Conservation (phyloP, 2,113 vertebrate species). For the Chlorodrepanis virens region DNA sequence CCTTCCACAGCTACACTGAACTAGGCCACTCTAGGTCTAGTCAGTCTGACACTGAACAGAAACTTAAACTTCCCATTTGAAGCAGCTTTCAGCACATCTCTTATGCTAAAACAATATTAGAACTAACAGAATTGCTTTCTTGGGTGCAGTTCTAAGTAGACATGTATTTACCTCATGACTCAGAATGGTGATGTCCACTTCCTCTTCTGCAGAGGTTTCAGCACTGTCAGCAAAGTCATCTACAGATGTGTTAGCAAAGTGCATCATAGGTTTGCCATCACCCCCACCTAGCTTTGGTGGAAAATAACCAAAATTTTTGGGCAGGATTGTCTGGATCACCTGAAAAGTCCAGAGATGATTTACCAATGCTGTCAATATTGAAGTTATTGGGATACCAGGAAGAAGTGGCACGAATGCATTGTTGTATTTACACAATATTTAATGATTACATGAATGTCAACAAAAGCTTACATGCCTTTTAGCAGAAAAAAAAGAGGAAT, state of each 20-base stretch:
- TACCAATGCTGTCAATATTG: neutral
- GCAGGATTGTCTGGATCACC: conserved; percentile 82
- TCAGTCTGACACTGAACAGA: neutral
- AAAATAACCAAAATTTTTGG: conserved; percentile 67
- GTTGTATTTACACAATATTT: neutral
- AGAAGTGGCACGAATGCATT: neutral
- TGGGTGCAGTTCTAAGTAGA: neutral
- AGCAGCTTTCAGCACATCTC: neutral
- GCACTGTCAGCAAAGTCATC: conserved; percentile 64
- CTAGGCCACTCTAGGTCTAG: neutral
- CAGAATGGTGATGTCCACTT: conserved; percentile 82
- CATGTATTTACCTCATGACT: conserved; percentile 77
- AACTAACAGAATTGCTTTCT: neutral
- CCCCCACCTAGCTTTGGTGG: conserved; percentile 68
- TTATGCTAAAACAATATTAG: neutral
- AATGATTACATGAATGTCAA: neutral
- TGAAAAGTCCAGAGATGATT: conserved; percentile 40
- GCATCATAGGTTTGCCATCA: conserved; percentile 69
- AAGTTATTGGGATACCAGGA: neutral
- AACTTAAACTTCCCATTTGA: neutral
- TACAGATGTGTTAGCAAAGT: conserved; percentile 55
- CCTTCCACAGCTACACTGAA: neutral
- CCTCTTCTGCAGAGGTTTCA: conserved; percentile 74
- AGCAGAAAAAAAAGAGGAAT: neutral
- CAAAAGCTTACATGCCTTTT: neutral